Base-by-base conservation (phyloP, 2,888 invertebrate genomes). In the Ramazzottius varieornatus region DNA sequence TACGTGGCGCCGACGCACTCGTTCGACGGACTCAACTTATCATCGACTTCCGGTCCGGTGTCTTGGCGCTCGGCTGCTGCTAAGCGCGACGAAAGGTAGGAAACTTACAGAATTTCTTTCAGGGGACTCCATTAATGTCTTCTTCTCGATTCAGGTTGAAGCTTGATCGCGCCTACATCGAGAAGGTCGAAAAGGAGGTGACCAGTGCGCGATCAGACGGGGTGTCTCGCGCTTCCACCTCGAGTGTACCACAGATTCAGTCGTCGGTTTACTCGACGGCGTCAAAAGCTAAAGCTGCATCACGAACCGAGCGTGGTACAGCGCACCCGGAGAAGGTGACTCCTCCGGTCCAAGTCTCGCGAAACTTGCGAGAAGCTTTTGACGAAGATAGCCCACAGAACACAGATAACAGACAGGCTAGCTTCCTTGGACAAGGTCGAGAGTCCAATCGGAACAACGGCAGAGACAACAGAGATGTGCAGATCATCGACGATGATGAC, bases 171-270 rank as follows among this genome's bases (percentile, higher is more conserved):
- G 54, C 54, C 29, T 29, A n/a, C 20, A 54, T 54, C 24, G 54
- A 54, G 29, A 54, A 54, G 29, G 16, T 54, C 16, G 54, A 54
- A 54, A 54, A 24, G 4, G 54, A 54, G 24, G 4, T 54, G 20
- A 54, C 4, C 29, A 13, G 8, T 20, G 20, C 20, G 8, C 40
- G 40, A 13, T 13, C 24, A 16, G 63, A 65, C 1, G 63, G 65
- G 29, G 71, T 71, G 66, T 70, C 70, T 67, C 71, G 72, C 1
- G 71, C 72, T 29, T 69, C 70, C 1, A 69, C 68, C 63, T 67
- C 72, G 63, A 71, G 71, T 66, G 69, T 68, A 32, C 67, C 68
- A 46, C 70, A 70, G 66, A 1, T 69, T 70, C 2, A 70, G 70
- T 2, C 40, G 29, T 16, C 54, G n/a, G 54, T 54, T 4, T 54